Evolutionary conservation across 2,888 invertebrate species (phyloP).

Genomic region (Gortyna flavago): DNA sequence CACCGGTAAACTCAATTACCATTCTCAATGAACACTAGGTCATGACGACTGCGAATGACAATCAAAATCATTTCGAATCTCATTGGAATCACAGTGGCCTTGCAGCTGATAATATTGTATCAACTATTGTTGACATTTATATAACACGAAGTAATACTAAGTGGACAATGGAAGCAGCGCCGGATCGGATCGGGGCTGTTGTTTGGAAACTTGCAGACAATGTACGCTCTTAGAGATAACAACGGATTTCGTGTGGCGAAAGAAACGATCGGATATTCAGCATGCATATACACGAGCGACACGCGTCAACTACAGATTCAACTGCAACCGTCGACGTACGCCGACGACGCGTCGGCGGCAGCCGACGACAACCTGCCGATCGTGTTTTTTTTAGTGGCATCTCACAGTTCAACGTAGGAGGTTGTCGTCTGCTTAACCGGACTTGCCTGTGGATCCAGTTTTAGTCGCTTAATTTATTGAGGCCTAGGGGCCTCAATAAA

Average conservation of each 20-base stretch:
- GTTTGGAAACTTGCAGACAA: constrained; percentile 3
- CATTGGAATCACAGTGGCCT: constrained; percentile 31
- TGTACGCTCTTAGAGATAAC: background rate
- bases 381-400: no score
- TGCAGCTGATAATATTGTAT: constrained; percentile 29
- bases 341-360: no score
- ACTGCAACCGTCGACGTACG: no score
- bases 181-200: background rate
- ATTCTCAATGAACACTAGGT: constrained; percentile 19
- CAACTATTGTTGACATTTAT: constrained; percentile 31
- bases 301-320: no score
- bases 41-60: constrained; percentile 29
- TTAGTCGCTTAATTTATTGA: no score
- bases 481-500: no score
- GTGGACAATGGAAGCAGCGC: constrained; percentile 31
- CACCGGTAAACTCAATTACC: constrained; percentile 13
- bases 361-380: no score
- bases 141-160: constrained; percentile 30
- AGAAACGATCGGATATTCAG: background rate
- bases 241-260: background rate
- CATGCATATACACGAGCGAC: background rate
- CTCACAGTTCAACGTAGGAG: no score
- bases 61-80: constrained; percentile 29
- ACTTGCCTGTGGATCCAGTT: no score
- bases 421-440: no score